Evolutionary conservation across 30 jellyfish, hydroid and myxozoan species (phyloP).

Genomic region (Turritopsis dohrnii): DNA sequence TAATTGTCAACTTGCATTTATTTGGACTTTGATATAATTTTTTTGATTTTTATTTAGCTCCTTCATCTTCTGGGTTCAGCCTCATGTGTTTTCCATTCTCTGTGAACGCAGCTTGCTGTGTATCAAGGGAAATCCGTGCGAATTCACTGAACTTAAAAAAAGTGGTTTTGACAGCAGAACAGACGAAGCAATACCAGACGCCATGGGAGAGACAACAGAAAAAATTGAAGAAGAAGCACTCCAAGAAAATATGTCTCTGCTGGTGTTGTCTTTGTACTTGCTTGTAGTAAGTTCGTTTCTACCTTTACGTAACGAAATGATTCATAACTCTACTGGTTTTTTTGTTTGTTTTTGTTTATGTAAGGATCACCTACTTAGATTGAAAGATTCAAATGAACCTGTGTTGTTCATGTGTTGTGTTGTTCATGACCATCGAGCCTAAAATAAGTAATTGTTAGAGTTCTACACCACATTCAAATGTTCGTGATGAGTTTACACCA

Average conservation of each 20-base stretch:
- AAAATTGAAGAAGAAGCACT: not conserved
- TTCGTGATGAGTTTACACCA: too few relatives aligned
- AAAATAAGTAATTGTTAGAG: too few relatives aligned
- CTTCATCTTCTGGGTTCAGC: not conserved
- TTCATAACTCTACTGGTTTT: too few relatives aligned
- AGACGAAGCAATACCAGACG: not conserved
- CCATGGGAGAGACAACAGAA: constrained; percentile 32
- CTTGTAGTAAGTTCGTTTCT: not conserved
- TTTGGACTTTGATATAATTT: too few relatives aligned
- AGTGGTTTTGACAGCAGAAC: constrained; percentile 16
- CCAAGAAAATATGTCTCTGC: constrained; percentile 16
- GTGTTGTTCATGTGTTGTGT: too few relatives aligned
- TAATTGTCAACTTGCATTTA: too few relatives aligned
- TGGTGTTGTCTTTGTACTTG: constrained; percentile 35
- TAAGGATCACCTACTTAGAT: too few relatives aligned
- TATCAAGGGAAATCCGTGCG: not conserved
- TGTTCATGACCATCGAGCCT: too few relatives aligned
- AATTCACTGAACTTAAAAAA: not conserved
- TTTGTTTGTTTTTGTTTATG: too few relatives aligned
- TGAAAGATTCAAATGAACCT: too few relatives aligned
- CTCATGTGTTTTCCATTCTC: constrained; percentile 29
- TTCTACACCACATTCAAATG: too few relatives aligned
- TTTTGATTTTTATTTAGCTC: not conserved
- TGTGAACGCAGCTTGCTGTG: constrained; percentile 22
- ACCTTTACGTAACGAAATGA: not conserved